phyloP scores from a whole-genome alignment of 2,797 vertebrate genomes.

The Melanotaenia maccullochi region DNA sequence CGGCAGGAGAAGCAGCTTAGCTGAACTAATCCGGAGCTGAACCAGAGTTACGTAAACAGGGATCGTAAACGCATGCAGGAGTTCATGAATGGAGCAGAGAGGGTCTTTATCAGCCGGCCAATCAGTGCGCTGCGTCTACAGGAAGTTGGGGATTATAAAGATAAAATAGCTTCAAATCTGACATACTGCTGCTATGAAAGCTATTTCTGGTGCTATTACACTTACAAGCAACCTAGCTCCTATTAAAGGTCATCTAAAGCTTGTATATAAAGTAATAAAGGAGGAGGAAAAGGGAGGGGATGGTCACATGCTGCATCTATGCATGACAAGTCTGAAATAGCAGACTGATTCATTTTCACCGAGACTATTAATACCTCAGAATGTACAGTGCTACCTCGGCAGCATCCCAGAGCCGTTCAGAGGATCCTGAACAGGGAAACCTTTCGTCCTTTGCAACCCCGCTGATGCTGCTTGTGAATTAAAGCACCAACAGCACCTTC shows the following conservation, averaged over 20 bases:
- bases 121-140: background rate
- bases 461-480: slow-evolving; percentile 27
- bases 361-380: slow-evolving; percentile 47
- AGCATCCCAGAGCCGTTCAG: slow-evolving; percentile 16
- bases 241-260: slow-evolving; percentile 10
- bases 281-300: background rate
- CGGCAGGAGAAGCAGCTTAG: slow-evolving; percentile 63
- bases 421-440: slow-evolving; percentile 36
- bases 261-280: slow-evolving; percentile 8
- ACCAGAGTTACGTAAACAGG: slow-evolving; percentile 59
- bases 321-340: slow-evolving; percentile 16
- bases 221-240: background rate
- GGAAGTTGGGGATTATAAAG: slow-evolving; percentile 26
- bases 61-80: slow-evolving; percentile 12
- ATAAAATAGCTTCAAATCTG: background rate
- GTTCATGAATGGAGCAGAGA: slow-evolving; percentile 36
- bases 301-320: background rate
- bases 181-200: background rate
- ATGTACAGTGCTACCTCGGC: slow-evolving; percentile 32
- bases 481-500: slow-evolving; percentile 16
- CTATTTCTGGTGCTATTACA: background rate
- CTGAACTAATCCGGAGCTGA: slow-evolving; percentile 61
- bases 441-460: slow-evolving; percentile 22
- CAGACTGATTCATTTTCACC: slow-evolving; percentile 57
- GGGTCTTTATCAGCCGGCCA: slow-evolving; percentile 10